Percentiles rank a stretch among this genome's conserved stretches.
Evolutionary conservation across 2,888 invertebrate genomes (phyloP).

Genomic region (Drosophila birchii): DNA sequence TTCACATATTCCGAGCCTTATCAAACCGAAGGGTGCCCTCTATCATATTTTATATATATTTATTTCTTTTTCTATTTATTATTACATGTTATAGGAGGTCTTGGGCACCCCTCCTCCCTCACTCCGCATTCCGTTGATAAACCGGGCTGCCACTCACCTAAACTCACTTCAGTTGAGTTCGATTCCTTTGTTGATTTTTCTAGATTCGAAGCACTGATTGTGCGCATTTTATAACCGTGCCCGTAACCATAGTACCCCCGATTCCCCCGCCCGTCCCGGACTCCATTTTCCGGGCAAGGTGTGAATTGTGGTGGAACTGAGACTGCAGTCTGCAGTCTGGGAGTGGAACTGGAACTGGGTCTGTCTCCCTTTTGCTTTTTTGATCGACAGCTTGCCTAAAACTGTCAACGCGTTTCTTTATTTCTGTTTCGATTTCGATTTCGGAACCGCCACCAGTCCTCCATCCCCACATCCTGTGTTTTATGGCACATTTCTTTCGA

Average conservation of each 20-base stretch:
- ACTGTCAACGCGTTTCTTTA: slow-evolving; percentile 73
- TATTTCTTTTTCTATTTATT: slow-evolving; percentile 39
- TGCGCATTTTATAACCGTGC: slow-evolving; percentile 65
- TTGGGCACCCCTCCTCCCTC: slow-evolving; percentile 6
- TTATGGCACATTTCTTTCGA: slow-evolving; percentile 75
- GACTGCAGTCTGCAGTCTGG: slow-evolving; percentile 32
- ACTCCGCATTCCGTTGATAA: slow-evolving; percentile 30
- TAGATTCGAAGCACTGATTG: slow-evolving; percentile 78
- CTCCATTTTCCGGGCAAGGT: slow-evolving; percentile 60
- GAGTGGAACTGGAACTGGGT: slow-evolving; percentile 35
- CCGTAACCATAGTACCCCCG: slow-evolving; percentile 14
- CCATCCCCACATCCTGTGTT: slow-evolving; percentile 43
- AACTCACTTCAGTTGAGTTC: slow-evolving; percentile 55
- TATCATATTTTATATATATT: slow-evolving; percentile 45
- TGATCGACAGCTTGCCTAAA: slow-evolving; percentile 81
- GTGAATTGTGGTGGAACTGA: slow-evolving; percentile 60
- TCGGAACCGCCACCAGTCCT: slow-evolving; percentile 6
- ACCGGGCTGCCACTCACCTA: slow-evolving; percentile 40
- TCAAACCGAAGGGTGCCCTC: slow-evolving; percentile 12
- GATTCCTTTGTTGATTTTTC: slow-evolving; percentile 76
- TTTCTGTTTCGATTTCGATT: slow-evolving; percentile 41
- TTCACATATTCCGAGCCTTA: slow-evolving; percentile 22
- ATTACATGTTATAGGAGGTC: slow-evolving; percentile 31
- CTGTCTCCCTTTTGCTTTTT: slow-evolving; percentile 45
- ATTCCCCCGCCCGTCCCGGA: slow-evolving; percentile 8